Evolutionary conservation across 2,888 invertebrate genomes (phyloP).

Genomic region (Eupelmus urozonus): DNA sequence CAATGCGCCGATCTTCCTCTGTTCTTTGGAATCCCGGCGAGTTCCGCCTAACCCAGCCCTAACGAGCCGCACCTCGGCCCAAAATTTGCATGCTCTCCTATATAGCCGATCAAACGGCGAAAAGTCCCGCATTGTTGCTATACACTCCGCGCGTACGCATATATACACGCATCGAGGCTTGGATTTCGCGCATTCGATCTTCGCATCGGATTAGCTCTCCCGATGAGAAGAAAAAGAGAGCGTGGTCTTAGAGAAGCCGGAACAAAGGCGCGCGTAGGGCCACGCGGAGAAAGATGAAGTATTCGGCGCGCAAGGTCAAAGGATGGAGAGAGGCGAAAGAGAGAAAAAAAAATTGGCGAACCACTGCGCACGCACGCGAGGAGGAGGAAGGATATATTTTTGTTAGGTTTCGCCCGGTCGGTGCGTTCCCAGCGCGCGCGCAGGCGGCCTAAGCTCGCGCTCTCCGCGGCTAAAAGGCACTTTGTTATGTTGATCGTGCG

Average conservation of each 20-base stretch:
- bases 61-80: neutral
- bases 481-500: constrained; percentile 53
- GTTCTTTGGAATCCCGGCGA: neutral
- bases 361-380: neutral
- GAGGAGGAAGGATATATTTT: constrained; percentile 4
- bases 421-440: constrained; percentile 16
- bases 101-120: neutral
- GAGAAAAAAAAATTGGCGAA: constrained; percentile 8
- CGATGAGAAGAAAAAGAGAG: neutral
- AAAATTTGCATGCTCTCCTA: constrained; percentile 23
- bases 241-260: neutral
- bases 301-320: too few relatives aligned
- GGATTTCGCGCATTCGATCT: constrained; percentile 28
- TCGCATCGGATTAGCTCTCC: constrained; percentile 8
- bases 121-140: neutral
- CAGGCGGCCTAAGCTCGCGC: neutral
- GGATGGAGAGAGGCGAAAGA: neutral
- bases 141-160: neutral
- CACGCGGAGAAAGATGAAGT: neutral
- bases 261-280: constrained; percentile 18
- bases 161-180: neutral
- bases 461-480: constrained; percentile 26
- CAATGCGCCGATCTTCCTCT: too few relatives aligned
- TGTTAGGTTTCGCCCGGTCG: neutral
- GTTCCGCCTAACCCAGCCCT: neutral